Evolutionary conservation across 2,888 invertebrate species (phyloP).

Genomic region (Gnatocerus cornutus): DNA sequence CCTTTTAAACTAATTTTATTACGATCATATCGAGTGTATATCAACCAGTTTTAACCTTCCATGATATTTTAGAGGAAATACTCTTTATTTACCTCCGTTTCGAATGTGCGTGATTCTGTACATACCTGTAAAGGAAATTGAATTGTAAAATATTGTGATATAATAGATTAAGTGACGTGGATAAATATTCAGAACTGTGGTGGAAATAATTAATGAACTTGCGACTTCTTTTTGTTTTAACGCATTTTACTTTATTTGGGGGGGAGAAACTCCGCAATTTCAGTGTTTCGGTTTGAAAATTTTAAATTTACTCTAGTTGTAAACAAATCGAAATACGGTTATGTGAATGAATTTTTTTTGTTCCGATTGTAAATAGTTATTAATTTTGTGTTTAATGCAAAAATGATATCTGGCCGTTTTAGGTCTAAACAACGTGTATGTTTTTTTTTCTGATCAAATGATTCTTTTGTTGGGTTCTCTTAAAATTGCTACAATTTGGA

Average conservation of each 20-base stretch:
- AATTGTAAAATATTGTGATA: constrained; percentile 55
- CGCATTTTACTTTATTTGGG: constrained; percentile 17
- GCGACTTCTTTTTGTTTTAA: constrained; percentile 32
- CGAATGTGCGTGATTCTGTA: constrained; percentile 41
- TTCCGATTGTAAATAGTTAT: constrained; percentile 49
- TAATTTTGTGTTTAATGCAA: constrained; percentile 51
- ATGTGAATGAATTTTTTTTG: constrained; percentile 48
- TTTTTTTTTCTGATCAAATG: constrained; percentile 45
- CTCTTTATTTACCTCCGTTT: constrained; percentile 28
- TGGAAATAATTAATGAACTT: constrained; percentile 21
- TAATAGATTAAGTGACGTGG: constrained; percentile 56
- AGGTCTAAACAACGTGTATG: constrained; percentile 48
- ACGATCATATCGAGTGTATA: constrained; percentile 41
- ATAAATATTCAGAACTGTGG: constrained; percentile 41
- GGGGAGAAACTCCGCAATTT: constrained; percentile 36
- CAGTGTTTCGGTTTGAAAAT: constrained; percentile 20
- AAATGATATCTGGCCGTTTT: constrained; percentile 54
- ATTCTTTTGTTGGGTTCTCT: constrained; percentile 49
- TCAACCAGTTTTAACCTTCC: constrained; percentile 36
- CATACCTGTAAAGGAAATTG: constrained; percentile 44
- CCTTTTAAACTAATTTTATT: constrained; percentile 28
- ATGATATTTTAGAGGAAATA: constrained; percentile 37
- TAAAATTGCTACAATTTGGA: constrained; percentile 33
- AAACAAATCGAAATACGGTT: constrained; percentile 32
- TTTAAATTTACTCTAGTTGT: constrained; percentile 23